Evolutionary conservation across 2,888 invertebrate genomes (phyloP).

Genomic region (Lasioglossum vierecki): DNA sequence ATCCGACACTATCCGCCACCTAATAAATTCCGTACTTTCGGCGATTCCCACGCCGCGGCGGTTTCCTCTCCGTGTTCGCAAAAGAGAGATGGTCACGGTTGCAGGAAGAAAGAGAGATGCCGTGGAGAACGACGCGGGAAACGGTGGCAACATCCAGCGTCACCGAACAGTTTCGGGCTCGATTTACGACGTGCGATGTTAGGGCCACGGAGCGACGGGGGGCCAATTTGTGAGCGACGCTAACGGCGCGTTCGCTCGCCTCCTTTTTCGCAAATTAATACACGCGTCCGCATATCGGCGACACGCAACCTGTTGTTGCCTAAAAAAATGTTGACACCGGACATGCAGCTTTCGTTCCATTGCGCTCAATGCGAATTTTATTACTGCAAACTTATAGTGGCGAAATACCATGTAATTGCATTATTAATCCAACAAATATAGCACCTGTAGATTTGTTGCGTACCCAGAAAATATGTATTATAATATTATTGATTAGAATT

Average conservation of each 20-base stretch:
- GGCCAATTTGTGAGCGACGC: slow-evolving; percentile 42
- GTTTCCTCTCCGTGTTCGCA: slow-evolving; percentile 33
- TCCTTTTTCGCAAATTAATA: slow-evolving; percentile 45
- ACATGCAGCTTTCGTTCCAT: neutral
- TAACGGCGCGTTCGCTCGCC: slow-evolving; percentile 17
- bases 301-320: slow-evolving; percentile 16
- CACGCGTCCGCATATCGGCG: slow-evolving; percentile 27
- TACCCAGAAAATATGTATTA: neutral
- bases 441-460: neutral
- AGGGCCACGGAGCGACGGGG: slow-evolving; percentile 22
- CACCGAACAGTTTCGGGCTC: slow-evolving; percentile 27
- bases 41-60: slow-evolving; percentile 26
- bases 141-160: slow-evolving; percentile 45
- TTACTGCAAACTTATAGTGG: neutral
- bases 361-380: neutral
- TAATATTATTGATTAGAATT: neutral
- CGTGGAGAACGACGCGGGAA: slow-evolving; percentile 3
- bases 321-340: neutral
- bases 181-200: slow-evolving; percentile 51
- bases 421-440: neutral
- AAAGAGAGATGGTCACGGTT: neutral
- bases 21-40: slow-evolving; percentile 71
- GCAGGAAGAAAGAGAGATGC: too few relatives aligned
- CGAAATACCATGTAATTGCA: neutral
- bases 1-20: slow-evolving; percentile 69